A percentile compares a stretch with the other conserved stretches of the same genome.
phyloP scores from a whole-genome alignment of 2,113 vertebrate genomes.

The Rhinolophus sinicus region DNA sequence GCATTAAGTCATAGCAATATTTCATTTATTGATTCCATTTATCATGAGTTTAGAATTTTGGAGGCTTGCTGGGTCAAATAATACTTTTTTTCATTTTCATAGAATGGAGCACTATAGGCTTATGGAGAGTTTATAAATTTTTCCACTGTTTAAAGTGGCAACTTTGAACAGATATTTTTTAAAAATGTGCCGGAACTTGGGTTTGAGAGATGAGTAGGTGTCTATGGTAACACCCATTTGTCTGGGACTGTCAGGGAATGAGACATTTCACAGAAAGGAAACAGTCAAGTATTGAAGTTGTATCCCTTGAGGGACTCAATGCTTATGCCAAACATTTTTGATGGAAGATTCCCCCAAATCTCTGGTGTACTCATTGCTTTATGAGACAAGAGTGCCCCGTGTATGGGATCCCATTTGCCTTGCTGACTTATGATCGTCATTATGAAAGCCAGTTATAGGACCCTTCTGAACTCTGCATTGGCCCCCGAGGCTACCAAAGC shows the following conservation, averaged over 20 bases:
- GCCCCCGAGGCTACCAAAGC: background rate
- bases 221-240: background rate
- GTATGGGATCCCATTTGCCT: background rate
- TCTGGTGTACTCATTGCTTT: background rate
- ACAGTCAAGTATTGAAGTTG: background rate
- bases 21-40: background rate
- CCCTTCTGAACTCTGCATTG: background rate
- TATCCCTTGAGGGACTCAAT: background rate
- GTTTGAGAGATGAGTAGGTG: background rate
- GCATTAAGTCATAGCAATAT: background rate
- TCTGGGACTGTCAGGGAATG: background rate
- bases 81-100: background rate
- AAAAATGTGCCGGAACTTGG: background rate
- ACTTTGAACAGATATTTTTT: background rate
- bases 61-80: background rate
- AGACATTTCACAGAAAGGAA: background rate
- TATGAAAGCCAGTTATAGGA: background rate
- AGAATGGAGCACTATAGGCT: background rate
- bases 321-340: background rate
- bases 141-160: background rate
- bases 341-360: background rate
- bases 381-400: background rate
- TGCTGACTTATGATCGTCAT: background rate
- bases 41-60: background rate
- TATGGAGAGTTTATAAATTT: background rate